These are phyloP conservation scores for Acanthurus tractus DNA, from an alignment of 2,797 vertebrate genomes.

Conservation along the genomic window DNA sequence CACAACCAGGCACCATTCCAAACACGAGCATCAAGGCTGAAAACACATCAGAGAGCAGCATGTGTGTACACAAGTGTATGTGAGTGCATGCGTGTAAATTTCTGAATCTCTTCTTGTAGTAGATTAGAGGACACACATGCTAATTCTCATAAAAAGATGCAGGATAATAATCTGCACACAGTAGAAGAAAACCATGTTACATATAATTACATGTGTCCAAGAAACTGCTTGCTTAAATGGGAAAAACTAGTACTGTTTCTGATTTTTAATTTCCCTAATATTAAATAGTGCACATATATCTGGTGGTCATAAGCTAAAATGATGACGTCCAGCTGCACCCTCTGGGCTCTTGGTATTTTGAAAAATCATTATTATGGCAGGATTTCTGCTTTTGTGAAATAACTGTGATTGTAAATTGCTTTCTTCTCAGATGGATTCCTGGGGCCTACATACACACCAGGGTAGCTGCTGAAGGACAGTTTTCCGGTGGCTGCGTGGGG, in stretches of 20 bases:
- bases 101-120: too few relatives aligned
- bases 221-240: not conserved
- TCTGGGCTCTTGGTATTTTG: not conserved
- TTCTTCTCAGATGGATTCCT: not conserved
- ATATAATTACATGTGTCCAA: not conserved
- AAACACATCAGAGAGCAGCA: not conserved
- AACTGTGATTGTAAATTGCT: not conserved
- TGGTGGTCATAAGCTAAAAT: not conserved
- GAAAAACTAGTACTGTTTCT: too few relatives aligned
- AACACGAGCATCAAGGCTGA: not conserved
- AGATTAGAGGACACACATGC: too few relatives aligned
- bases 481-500: constrained; percentile 81
- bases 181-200: not conserved
- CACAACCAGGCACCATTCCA: not conserved
- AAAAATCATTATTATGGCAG: not conserved
- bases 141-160: too few relatives aligned
- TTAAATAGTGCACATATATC: too few relatives aligned
- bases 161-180: not conserved
- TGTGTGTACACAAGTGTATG: not conserved
- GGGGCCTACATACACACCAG: constrained; percentile 78
- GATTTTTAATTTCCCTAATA: too few relatives aligned
- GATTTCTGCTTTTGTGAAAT: not conserved
- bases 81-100: not conserved
- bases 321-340: not conserved
- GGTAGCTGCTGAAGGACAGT: constrained; percentile 95